A percentile compares a stretch with the other conserved stretches of the same genome.
These are phyloP conservation scores for Heliconius eleuchia DNA, from an alignment of 1,140 invertebrate species.

Conservation along the genomic window DNA sequence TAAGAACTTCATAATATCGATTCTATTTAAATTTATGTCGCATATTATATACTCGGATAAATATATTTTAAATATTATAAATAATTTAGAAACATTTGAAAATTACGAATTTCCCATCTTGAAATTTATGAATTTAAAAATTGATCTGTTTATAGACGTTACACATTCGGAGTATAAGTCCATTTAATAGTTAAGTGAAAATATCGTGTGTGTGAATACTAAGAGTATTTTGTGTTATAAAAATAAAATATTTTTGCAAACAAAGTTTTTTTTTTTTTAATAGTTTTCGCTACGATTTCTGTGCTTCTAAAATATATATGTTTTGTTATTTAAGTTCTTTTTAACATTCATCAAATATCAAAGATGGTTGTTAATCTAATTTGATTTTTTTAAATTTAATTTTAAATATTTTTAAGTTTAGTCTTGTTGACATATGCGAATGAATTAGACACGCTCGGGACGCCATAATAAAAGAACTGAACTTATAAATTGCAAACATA, in stretches of 20 bases:
- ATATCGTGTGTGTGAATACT: background rate
- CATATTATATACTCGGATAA: background rate
- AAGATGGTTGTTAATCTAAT: too few relatives aligned
- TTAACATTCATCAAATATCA: too few relatives aligned
- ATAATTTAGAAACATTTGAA: background rate
- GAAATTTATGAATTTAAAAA: slow-evolving; percentile 5
- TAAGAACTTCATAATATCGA: background rate
- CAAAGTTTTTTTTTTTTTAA: slow-evolving; percentile 11
- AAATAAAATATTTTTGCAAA: slow-evolving; percentile 40
- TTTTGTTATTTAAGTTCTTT: background rate
- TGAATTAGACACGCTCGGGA: background rate
- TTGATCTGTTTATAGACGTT: background rate
- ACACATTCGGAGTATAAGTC: background rate
- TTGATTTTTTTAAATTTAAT: too few relatives aligned
- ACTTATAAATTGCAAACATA: background rate
- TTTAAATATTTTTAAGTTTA: background rate
- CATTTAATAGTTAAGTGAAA: background rate
- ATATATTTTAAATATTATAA: background rate
- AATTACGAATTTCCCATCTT: background rate
- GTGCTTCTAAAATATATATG: background rate
- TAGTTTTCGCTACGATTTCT: background rate
- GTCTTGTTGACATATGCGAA: background rate
- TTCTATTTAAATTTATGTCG: background rate
- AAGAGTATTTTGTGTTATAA: slow-evolving; percentile 18
- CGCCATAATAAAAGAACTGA: too few relatives aligned